These are phyloP conservation scores for Taxidea taxus DNA, from an alignment of 2,113 vertebrate genomes.

Conservation along the genomic window DNA sequence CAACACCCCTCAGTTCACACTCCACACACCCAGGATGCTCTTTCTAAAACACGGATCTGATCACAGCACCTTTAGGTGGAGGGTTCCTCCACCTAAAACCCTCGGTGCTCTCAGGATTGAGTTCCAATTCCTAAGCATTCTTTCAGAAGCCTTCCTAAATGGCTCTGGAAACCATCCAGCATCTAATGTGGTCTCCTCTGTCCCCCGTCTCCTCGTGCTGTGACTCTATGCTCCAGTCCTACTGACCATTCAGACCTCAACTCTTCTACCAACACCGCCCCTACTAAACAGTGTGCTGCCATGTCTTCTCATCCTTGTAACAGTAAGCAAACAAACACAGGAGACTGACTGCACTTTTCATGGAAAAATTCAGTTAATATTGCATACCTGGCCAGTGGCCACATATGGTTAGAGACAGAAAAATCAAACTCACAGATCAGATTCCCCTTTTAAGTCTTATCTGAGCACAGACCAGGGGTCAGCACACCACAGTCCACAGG, in stretches of 20 bases:
- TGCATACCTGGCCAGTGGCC: neutral
- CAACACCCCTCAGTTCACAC: neutral
- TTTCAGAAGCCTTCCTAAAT: neutral
- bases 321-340: neutral
- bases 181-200: neutral
- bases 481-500: neutral
- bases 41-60: neutral
- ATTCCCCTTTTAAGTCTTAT: neutral
- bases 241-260: neutral
- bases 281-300: neutral
- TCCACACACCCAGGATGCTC: neutral
- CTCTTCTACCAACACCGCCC: neutral
- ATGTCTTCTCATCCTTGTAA: neutral
- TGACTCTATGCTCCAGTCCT: neutral
- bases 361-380: neutral
- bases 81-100: neutral
- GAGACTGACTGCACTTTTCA: neutral
- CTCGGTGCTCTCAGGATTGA: neutral
- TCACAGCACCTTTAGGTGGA: too few relatives aligned
- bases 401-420: neutral
- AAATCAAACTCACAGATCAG: neutral
- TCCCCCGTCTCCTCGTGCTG: fast-evolving
- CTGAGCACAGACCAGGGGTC: neutral
- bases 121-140: neutral
- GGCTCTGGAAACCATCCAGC: neutral